Base-by-base conservation (phyloP, 2,797 vertebrate species). In the Perodicticus potto region DNA sequence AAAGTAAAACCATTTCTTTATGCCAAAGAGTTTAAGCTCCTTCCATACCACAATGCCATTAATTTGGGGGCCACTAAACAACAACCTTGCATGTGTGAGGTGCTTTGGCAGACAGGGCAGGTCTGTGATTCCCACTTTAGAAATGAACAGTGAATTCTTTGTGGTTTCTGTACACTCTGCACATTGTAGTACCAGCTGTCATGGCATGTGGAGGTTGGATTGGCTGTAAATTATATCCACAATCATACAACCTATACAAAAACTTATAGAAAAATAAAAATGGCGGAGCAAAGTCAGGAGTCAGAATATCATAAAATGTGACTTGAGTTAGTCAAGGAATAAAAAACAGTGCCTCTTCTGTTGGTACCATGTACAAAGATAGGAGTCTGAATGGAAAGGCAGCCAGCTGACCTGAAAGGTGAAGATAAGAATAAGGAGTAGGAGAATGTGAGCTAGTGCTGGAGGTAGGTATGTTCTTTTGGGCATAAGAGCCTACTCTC, bases 381-480 rank as follows among this genome's bases (percentile, higher is more conserved):
- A 17, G 59, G 11, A 16, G 10, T 4, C 32, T n/a, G 2, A 43
- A 77, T 43, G 9, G 23, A 69, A 43, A 92, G 25, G 23, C 0
- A 43, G 7, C 16, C 20, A 22, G n/a, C 27, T 63, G 25, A 43
- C 22, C 59, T 80, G 13, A n/a, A 59, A 65, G 40, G 1, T 43
- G 69, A 37, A 1, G 20, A 5, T 45, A 5, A 45, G 69, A 43
- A 12, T 37, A 57, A 67, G 59, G 40, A n/a, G 6, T 3, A 12
- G 8, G 45, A 8, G 9, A n/a, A 22, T 6, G 2, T 49, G 86
- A 59, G 2, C 2, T 16, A 14, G 10, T 0, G 1, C 3, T 14
- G 4, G 17, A 11, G 4, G 32, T 14, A 17, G 1, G 6, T 43
- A 3, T 32, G 1, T 27, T n/a, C 8, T 27, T 0, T 9, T 10